Evolutionary conservation across 2,113 vertebrate genomes (phyloP), one percentile per base, ranked within the genome.

Genomic region (Murina feae): DNA sequence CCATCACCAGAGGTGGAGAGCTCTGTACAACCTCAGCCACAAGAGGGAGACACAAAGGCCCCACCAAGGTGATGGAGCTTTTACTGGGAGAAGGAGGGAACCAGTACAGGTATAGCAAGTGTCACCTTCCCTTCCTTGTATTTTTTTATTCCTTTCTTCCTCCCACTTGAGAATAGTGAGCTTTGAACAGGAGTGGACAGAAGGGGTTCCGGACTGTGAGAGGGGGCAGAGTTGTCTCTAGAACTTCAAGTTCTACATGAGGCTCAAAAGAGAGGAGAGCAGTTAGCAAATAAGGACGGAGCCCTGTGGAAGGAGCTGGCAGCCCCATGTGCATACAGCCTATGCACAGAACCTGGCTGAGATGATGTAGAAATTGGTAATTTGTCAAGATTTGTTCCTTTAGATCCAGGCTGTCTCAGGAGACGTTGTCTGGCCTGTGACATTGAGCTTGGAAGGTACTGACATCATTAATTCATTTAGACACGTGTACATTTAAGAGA

Each of bases 231-330:
- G 21, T 9, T 47, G 74, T 9, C 51, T 13, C 84, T 21, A 28
- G 13, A 42, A 18, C 51, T 68, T 65, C n/a, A 35, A 42, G n/a
- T 37, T 35, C 32, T 39, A 8, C 37, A 39, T 0, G 0, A 35
- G 42, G 81, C 25, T 84, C 28, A 78, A 0, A 4, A 44, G 55
- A 49, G n/a, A 86, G 49, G 51, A 81, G 35, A 72, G 28, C 37
- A 9, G 12, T 51, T 8, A 16, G 55, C 12, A 80, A 49, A 68
- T 18, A 0, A 82, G 37, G 49, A 32, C 39, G 28, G 39, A n/a
- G 68, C 12, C 35, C 42, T 20, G 17, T 16, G 35, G 72, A 23
- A 32, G 66, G 28, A 82, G 35, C 25, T 20, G 21, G 58, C 11
- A 80, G 86, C 30, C 30, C 25, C 47, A 20, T 2, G 23, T 14